Conservation (phyloP, 2,113 vertebrate genomes). For the Canis aureus region DNA sequence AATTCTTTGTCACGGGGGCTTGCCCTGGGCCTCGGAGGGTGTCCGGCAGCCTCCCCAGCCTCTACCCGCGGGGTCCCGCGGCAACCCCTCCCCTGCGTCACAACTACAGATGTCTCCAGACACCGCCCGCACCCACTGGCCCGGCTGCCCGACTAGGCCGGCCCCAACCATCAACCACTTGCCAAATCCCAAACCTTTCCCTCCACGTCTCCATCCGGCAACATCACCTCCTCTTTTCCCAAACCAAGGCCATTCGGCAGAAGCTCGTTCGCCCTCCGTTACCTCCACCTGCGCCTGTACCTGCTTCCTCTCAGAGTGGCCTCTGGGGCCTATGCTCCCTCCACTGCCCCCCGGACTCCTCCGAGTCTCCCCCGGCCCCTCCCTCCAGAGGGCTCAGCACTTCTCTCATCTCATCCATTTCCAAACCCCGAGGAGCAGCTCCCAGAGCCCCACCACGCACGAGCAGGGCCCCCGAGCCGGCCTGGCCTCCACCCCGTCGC, state of each 20-base stretch:
- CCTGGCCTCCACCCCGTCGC: too few species aligned
- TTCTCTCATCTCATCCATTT: background rate
- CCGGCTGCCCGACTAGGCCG: background rate
- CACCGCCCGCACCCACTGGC: background rate
- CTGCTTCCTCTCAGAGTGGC: background rate
- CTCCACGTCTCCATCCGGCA: background rate
- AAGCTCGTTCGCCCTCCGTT: fast-evolving
- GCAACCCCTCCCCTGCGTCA: background rate
- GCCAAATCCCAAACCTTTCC: too few species aligned
- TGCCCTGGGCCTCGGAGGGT: fast-evolving
- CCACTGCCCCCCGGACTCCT: fast-evolving
- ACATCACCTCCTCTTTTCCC: background rate
- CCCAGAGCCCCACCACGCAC: fast-evolving
- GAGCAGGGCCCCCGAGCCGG: fast-evolving
- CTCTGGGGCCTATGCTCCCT: background rate
- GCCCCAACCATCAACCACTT: background rate
- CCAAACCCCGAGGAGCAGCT: background rate
- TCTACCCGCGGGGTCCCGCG: background rate
- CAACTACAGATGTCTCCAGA: background rate
- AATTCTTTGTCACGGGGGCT: background rate
- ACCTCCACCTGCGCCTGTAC: background rate
- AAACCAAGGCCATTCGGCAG: background rate
- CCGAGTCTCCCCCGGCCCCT: background rate
- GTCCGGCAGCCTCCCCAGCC: background rate
- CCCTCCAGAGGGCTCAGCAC: background rate